Evolutionary conservation across 1,140 invertebrate species (phyloP).

Genomic region (Atta cephalotes): DNA sequence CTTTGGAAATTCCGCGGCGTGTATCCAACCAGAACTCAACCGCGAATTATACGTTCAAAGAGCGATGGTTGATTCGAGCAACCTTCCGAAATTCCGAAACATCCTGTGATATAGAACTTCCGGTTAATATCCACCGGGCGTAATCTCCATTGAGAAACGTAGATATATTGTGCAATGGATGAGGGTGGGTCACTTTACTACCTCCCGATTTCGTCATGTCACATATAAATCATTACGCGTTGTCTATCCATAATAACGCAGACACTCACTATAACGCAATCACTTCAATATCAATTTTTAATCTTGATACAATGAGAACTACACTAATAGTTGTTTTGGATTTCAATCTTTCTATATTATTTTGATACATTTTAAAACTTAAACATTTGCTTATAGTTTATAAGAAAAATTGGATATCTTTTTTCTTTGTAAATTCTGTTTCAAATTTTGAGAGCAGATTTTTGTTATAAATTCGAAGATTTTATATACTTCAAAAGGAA

Average conservation of each 20-base stretch:
- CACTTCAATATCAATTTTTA: slow-evolving; percentile 2
- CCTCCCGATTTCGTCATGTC: slow-evolving; percentile 17
- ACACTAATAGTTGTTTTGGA: not conserved
- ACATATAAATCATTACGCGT: slow-evolving; percentile 28
- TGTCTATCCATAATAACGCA: slow-evolving; percentile 5
- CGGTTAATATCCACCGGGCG: slow-evolving; percentile 38
- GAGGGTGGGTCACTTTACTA: slow-evolving; percentile 21
- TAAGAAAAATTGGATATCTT: not conserved
- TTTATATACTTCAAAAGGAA: not conserved
- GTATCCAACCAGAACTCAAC: slow-evolving; percentile 36
- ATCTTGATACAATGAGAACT: not conserved
- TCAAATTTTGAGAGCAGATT: not conserved
- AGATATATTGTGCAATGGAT: slow-evolving; percentile 22
- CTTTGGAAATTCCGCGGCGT: slow-evolving; percentile 44
- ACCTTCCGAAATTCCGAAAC: slow-evolving; percentile 53
- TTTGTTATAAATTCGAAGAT: slow-evolving; percentile 13
- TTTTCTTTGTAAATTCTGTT: not conserved
- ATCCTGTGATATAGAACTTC: slow-evolving; percentile 43
- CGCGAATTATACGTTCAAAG: slow-evolving; percentile 62
- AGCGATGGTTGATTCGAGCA: slow-evolving; percentile 46
- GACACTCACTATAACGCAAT: not conserved
- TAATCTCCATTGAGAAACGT: not conserved
- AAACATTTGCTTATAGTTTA: not conserved
- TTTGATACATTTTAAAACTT: not conserved
- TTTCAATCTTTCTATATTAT: not conserved